Evolutionary conservation across 2,113 vertebrate species (phyloP), one percentile per base, ranked within the genome.

Genomic region (Festucalex cinctus): DNA sequence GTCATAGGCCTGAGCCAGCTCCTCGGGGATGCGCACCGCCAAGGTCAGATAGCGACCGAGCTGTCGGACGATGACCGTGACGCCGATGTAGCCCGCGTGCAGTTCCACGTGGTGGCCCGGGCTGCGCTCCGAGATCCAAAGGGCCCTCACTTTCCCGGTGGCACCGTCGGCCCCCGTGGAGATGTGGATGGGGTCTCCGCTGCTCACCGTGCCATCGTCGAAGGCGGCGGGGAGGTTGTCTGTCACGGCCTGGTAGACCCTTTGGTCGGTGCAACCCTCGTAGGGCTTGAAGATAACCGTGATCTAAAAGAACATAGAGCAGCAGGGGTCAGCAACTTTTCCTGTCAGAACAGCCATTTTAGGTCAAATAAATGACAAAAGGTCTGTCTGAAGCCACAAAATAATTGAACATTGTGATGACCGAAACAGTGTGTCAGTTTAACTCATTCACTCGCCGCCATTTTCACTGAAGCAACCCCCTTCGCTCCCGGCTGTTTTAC

Each of bases 231-330:
- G 97, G 46, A 98, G 92, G 88, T 95, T 94, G 71, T 97, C 94
- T 0, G 94, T 94, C 83, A 95, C 92, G 0, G 95, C 97, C 70
- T 99, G 97, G 91, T 98, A 99, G 0, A 99, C 97, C 74, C 95
- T 95, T 92, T 98, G 96, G 51, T 98, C 95, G 1, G 94, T 98
- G 67, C 97, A 98, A 58, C 95, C 94, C 58, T 91, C 93, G 65
- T 93, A 96, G 0, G 96, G 93, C 83, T 98, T 98, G 86, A 99
- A 98, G 83, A 98, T 98, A 69, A 99, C 87, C 5, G 97, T 98
- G 83, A 99, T 89, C 97, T 98, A 43, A 9, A 17, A 24, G 13
- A 20, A 24, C n/a, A 22, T 9, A 6, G 12, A 61, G 36, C 28
- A 32, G 28, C 28, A 32, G 28, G 28, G 28, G 28, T 32, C 28